phyloP scores from a whole-genome alignment of 1,140 invertebrate genomes.

The Drosophila bifasciata region DNA sequence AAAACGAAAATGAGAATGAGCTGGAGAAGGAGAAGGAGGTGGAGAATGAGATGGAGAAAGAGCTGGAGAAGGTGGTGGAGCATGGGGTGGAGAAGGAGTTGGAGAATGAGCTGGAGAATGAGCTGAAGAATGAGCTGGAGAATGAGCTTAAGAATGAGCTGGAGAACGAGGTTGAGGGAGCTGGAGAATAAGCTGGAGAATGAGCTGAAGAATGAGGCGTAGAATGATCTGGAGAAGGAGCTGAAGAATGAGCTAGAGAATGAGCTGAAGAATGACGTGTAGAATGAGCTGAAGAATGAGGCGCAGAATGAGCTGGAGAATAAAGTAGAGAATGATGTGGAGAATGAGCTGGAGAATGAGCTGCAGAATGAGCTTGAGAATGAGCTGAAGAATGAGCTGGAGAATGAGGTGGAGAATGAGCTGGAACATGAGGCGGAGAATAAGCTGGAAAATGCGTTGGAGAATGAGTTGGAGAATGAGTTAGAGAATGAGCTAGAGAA shows the following conservation, averaged over 20 bases:
- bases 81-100: too few relatives aligned
- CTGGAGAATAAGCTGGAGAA: too few relatives aligned
- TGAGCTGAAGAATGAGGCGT: slow-evolving; percentile 39
- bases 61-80: too few relatives aligned
- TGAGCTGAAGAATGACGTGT: slow-evolving; percentile 39
- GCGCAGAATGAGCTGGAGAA: slow-evolving; percentile 37
- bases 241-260: slow-evolving; percentile 27
- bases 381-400: slow-evolving; percentile 31
- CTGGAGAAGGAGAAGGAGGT: too few relatives aligned
- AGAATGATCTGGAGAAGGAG: slow-evolving; percentile 35
- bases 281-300: slow-evolving; percentile 36
- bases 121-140: slow-evolving; percentile 35
- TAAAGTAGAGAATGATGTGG: too few relatives aligned
- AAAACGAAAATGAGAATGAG: slow-evolving; percentile 35
- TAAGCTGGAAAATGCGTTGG: slow-evolving; percentile 22
- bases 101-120: slow-evolving; percentile 34
- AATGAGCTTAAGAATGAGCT: slow-evolving; percentile 30
- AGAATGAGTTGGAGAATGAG: slow-evolving; percentile 36
- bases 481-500: slow-evolving; percentile 24
- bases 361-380: too few relatives aligned
- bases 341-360: slow-evolving; percentile 37
- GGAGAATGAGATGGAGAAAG: too few relatives aligned
- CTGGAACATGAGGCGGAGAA: slow-evolving; percentile 37
- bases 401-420: slow-evolving; percentile 34
- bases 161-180: too few relatives aligned